Conservation (phyloP, 2,113 vertebrate species). For the Neolamprologus cancellatus region DNA sequence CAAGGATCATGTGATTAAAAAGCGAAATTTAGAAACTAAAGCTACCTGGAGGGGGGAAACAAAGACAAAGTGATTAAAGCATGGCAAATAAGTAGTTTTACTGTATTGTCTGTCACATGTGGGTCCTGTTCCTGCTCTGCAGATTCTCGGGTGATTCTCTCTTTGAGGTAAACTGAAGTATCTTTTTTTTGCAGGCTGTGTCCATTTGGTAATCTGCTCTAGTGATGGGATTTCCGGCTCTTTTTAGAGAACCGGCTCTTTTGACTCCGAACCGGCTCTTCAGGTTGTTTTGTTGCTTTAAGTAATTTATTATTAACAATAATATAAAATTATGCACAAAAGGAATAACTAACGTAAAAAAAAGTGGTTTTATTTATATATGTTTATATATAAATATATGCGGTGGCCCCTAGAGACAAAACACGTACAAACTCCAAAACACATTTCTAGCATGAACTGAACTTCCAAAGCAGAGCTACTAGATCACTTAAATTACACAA, state of each 20-base stretch:
- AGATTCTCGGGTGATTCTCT: not conserved
- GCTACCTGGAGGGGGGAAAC: not conserved
- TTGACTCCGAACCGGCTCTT: accelerated
- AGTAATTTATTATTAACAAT: not conserved
- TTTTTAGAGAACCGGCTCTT: not conserved
- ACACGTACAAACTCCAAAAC: too few species aligned
- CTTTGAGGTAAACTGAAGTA: not conserved
- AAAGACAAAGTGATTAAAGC: constrained; percentile 10
- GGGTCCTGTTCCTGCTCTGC: not conserved
- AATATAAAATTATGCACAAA: not conserved
- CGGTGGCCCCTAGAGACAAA: too few species aligned
- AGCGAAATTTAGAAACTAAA: not conserved
- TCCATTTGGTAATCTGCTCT: not conserved
- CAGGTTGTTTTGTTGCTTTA: not conserved
- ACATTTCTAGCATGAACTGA: too few species aligned
- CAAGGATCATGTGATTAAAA: constrained; percentile 12
- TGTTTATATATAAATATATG: too few species aligned
- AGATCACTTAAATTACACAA: too few species aligned
- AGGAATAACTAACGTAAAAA: not conserved
- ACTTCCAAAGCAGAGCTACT: too few species aligned
- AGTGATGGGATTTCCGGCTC: not conserved
- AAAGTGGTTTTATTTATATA: too few species aligned
- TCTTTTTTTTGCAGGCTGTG: not conserved
- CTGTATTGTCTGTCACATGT: not conserved
- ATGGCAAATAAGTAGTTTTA: not conserved